Evolutionary conservation across 2,113 vertebrate species (phyloP).

Genomic region (Agapornis roseicollis): DNA sequence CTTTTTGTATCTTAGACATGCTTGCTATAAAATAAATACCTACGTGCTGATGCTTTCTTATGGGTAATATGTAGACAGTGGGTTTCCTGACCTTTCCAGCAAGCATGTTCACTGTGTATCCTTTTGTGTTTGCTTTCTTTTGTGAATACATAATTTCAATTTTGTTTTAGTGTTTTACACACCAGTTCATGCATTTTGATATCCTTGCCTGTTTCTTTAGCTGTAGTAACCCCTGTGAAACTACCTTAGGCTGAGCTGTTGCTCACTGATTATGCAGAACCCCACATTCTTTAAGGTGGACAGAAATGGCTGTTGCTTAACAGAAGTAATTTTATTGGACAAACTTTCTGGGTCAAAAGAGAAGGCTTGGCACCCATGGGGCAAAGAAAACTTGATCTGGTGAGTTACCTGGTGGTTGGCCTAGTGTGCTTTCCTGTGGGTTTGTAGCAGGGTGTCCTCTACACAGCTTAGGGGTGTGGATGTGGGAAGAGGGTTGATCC

Average conservation of each 20-base stretch:
- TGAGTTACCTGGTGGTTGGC: neutral
- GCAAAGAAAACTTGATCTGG: neutral
- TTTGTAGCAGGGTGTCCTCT: neutral
- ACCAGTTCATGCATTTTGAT: rapidly evolving
- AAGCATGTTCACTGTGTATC: neutral
- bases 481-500: neutral
- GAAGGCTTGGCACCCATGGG: neutral
- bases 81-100: neutral
- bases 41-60: neutral
- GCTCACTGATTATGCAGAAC: neutral
- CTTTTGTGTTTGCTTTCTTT: neutral
- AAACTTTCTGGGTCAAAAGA: neutral
- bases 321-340: neutral
- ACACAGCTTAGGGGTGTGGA: neutral
- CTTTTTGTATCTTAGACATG: neutral
- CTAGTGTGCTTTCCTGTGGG: neutral
- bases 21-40: neutral
- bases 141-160: rapidly evolving
- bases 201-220: neutral
- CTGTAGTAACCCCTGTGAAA: neutral
- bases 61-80: neutral
- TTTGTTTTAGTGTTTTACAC: neutral
- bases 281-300: neutral
- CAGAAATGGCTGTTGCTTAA: neutral
- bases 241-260: neutral